These are phyloP conservation scores for Eupithecia pulchellata DNA, from an alignment of 2,888 invertebrate species.

Conservation along the genomic window DNA sequence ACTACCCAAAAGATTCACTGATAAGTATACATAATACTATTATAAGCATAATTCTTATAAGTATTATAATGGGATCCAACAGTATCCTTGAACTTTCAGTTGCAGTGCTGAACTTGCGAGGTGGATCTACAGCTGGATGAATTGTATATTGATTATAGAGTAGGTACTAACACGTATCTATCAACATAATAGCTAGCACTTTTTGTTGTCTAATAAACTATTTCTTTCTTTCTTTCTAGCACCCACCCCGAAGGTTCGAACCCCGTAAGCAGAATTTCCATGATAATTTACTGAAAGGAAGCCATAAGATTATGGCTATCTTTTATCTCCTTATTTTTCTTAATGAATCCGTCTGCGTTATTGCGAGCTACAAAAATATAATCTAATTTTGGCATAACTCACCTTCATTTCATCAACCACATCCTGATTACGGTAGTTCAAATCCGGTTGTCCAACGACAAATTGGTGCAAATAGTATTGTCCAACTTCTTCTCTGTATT, in stretches of 20 bases:
- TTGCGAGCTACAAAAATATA: background rate
- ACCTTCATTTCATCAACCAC: slow-evolving; percentile 87
- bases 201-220: too few relatives aligned
- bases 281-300: too few relatives aligned
- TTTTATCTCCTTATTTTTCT: background rate
- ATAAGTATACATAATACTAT: too few relatives aligned
- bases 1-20: too few relatives aligned
- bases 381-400: slow-evolving; percentile 16
- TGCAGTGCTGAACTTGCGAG: slow-evolving; percentile 51
- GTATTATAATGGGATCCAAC: slow-evolving; percentile 53
- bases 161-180: too few relatives aligned
- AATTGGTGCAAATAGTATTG: slow-evolving; percentile 92
- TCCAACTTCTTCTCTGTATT: slow-evolving; percentile 86
- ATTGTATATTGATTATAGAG: too few relatives aligned
- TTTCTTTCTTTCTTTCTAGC: too few relatives aligned
- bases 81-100: slow-evolving; percentile 52
- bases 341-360: background rate
- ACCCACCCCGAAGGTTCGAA: too few relatives aligned
- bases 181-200: too few relatives aligned
- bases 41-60: too few relatives aligned
- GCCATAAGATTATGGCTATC: background rate
- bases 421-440: slow-evolving; percentile 89
- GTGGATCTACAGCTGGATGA: slow-evolving; percentile 49
- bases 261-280: too few relatives aligned
- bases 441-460: slow-evolving; percentile 88